These are phyloP conservation scores for Hirtodrosophila trivittata DNA, from an alignment of 2,888 invertebrate species.

Conservation along the genomic window DNA sequence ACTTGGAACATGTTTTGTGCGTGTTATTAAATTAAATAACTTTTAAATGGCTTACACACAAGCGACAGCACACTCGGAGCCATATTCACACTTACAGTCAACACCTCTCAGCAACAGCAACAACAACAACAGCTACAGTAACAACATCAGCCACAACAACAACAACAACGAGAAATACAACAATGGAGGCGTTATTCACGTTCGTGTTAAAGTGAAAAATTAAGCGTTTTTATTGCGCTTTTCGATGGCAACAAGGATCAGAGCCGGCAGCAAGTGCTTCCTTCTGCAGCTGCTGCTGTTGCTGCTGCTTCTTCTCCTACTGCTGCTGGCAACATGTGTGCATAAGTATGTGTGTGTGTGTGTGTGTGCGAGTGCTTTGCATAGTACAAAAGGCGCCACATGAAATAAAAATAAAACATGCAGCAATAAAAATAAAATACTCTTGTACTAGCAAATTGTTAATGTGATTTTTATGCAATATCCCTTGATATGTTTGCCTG, in stretches of 20 bases:
- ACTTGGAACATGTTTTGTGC: conserved; percentile 68
- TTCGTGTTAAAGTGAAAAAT: conserved; percentile 74
- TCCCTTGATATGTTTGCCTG: conserved; percentile 5
- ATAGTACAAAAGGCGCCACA: conserved; percentile 63
- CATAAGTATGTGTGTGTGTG: conserved; percentile 24
- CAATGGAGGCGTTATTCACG: conserved; percentile 50
- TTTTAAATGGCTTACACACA: conserved; percentile 73
- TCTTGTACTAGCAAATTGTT: conserved; percentile 79
- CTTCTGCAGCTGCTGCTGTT: conserved; percentile 21
- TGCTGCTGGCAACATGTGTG: conserved; percentile 70
- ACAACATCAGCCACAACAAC: conserved; percentile 16
- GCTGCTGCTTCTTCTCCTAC: conserved; percentile 38
- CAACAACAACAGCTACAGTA: conserved; percentile 13
- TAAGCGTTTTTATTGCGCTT: conserved; percentile 78
- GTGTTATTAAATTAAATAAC: conserved; percentile 78
- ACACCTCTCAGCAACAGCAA: conserved; percentile 7
- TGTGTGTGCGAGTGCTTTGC: conserved; percentile 51
- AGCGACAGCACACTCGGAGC: conserved; percentile 43
- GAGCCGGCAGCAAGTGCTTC: conserved; percentile 19
- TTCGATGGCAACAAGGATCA: conserved; percentile 57
- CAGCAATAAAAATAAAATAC: conserved; percentile 80
- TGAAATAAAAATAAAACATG: conserved; percentile 78
- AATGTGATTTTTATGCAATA: conserved; percentile 80
- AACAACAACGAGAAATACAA: conserved; percentile 6
- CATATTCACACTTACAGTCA: conserved; percentile 19